Evolutionary conservation across 2,113 vertebrate genomes (phyloP), one percentile per base, ranked within the genome.

Genomic region (Cichladusa arquata): DNA sequence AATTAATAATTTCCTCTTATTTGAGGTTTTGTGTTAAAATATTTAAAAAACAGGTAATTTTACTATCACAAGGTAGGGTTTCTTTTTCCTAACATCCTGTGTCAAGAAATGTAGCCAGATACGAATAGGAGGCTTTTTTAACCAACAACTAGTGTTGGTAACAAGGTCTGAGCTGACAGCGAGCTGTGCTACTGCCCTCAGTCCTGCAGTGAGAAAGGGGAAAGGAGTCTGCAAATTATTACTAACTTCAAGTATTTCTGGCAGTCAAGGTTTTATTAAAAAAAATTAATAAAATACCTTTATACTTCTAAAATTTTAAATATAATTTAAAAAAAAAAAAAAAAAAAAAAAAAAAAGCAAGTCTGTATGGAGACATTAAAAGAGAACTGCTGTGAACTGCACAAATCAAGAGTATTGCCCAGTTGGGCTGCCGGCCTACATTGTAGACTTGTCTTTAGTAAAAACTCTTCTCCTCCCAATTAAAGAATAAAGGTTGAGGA

Each of bases 401-500:
- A 91, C 87, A 98, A 98, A 98, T 98, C 96, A 98, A 98, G 97
- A 86, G 78, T 97, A 96, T 82, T 97, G 97, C 97, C 97, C 97
- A 97, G 97, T 97, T 97, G 97, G 98, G 96, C 94, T 97, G 96
- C 97, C 97, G 23, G 97, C 97, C 98, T 98, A 98, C 97, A 97
- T 97, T 98, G 97, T 98, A 95, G 96, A 98, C 93, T 90, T 83
- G 70, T 96, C 97, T 98, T 97, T 92, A 96, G 95, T 94, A 96
- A 97, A 97, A 97, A 96, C 97, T 97, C 95, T 97, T 97, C 97
- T 97, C 92, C 94, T 97, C 92, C 97, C 96, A 98, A 98, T 98
- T 98, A 98, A 97, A 97, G 96, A 97, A 97, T 88, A 98, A 98
- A 98, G 97, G 94, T 95, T 97, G 97, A 95, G 96, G 77, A 91